phyloP scores from a whole-genome alignment of 2,797 vertebrate genomes.

The Gila robusta region DNA sequence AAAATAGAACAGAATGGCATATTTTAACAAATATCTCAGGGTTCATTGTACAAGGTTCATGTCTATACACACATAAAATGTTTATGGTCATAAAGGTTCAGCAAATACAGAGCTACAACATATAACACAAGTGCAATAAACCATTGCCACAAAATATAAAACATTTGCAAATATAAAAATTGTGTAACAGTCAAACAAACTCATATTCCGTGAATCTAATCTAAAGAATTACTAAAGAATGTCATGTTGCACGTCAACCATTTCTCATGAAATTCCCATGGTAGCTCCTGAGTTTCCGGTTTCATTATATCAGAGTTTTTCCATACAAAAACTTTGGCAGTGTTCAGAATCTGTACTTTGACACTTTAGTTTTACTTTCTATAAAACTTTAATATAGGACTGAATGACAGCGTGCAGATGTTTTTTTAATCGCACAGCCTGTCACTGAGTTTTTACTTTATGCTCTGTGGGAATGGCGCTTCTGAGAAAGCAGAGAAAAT shows the following conservation, averaged over 20 bases:
- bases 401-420: constrained; percentile 49
- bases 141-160: neutral
- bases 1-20: neutral
- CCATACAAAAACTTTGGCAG: constrained; percentile 28
- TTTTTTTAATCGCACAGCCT: constrained; percentile 51
- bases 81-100: constrained; percentile 8
- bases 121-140: neutral
- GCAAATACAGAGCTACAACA: neutral
- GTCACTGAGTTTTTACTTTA: constrained; percentile 38
- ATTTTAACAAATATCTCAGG: neutral
- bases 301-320: constrained; percentile 34
- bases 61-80: neutral
- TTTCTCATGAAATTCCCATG: constrained; percentile 14
- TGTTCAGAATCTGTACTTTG: constrained; percentile 38
- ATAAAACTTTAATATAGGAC: constrained; percentile 43
- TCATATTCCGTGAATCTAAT: neutral
- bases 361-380: constrained; percentile 48
- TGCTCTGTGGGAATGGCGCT: constrained; percentile 25
- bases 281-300: neutral
- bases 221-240: neutral
- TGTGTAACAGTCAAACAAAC: constrained; percentile 1
- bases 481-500: constrained; percentile 18
- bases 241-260: neutral
- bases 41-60: constrained; percentile 1
- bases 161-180: neutral